Evolutionary conservation across 2,888 invertebrate species (phyloP).

Genomic region (Agrochola macilenta): DNA sequence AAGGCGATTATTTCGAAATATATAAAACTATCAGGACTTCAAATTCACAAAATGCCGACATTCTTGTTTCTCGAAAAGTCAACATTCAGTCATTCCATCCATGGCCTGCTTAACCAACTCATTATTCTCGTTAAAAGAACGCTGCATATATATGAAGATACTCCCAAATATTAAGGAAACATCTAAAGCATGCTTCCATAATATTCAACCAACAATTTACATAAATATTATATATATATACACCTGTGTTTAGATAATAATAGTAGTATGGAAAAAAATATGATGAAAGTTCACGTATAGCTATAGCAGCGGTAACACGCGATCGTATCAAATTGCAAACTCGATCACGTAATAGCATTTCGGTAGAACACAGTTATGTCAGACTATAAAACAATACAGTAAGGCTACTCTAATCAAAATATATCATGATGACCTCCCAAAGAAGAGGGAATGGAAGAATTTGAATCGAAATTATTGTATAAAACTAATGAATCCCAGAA

Average conservation of each 20-base stretch:
- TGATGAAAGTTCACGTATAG: slow-evolving; percentile 56
- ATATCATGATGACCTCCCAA: no score
- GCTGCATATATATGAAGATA: background rate
- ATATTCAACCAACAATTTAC: slow-evolving; percentile 15
- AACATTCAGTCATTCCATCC: background rate
- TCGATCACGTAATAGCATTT: slow-evolving; percentile 66
- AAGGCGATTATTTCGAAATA: background rate
- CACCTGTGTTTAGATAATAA: slow-evolving; percentile 39
- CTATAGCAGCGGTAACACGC: slow-evolving; percentile 51
- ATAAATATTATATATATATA: slow-evolving; percentile 6
- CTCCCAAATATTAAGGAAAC: background rate
- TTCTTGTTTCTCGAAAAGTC: background rate
- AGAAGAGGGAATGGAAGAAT: no score
- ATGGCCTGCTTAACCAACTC: no score
- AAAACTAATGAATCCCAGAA: background rate
- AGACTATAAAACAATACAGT: slow-evolving; percentile 29
- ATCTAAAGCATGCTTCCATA: slow-evolving; percentile 10
- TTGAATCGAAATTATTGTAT: background rate
- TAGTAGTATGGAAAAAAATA: slow-evolving; percentile 43
- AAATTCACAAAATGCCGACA: background rate
- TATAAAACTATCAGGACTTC: background rate
- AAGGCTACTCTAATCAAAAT: slow-evolving; percentile 18
- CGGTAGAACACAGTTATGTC: slow-evolving; percentile 61
- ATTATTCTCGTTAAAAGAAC: background rate
- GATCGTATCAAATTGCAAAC: slow-evolving; percentile 60